phyloP scores from a whole-genome alignment of 64 coral and sea anemone species.

The Anthopleura sola region DNA sequence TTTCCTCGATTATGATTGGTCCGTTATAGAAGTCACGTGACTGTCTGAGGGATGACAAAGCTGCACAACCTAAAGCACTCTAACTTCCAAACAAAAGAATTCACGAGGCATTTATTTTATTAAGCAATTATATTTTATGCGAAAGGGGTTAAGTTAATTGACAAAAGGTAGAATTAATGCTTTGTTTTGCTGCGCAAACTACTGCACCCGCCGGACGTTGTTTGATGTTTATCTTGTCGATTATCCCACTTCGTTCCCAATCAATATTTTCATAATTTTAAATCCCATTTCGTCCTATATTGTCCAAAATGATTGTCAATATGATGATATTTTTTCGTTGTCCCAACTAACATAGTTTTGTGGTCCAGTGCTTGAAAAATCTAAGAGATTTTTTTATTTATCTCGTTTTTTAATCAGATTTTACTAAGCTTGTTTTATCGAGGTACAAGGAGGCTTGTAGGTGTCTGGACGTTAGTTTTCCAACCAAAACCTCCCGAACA shows the following conservation, averaged over 20 bases:
- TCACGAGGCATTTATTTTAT: not conserved
- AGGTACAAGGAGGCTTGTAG: too few relatives aligned
- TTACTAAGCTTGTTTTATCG: too few relatives aligned
- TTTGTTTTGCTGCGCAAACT: constrained; percentile 9
- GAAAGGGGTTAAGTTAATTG: not conserved
- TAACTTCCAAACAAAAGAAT: not conserved
- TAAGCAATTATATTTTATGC: constrained; percentile 1
- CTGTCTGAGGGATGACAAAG: not conserved
- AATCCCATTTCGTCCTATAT: not conserved
- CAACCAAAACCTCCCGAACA: too few relatives aligned
- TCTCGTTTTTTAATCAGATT: not conserved
- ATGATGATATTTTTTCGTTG: not conserved
- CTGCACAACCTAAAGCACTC: not conserved
- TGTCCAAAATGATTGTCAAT: not conserved
- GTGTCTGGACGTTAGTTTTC: too few relatives aligned
- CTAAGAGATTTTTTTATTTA: not conserved
- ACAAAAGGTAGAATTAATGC: not conserved
- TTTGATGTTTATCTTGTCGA: not conserved
- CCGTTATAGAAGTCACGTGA: too few relatives aligned
- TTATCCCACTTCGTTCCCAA: not conserved
- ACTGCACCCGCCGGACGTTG: not conserved
- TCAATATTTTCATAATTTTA: not conserved
- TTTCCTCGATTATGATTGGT: too few relatives aligned
- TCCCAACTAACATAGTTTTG: not conserved
- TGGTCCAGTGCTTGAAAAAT: not conserved